Evolutionary conservation across 2,113 vertebrate species (phyloP).

Genomic region (Delphinus delphis): DNA sequence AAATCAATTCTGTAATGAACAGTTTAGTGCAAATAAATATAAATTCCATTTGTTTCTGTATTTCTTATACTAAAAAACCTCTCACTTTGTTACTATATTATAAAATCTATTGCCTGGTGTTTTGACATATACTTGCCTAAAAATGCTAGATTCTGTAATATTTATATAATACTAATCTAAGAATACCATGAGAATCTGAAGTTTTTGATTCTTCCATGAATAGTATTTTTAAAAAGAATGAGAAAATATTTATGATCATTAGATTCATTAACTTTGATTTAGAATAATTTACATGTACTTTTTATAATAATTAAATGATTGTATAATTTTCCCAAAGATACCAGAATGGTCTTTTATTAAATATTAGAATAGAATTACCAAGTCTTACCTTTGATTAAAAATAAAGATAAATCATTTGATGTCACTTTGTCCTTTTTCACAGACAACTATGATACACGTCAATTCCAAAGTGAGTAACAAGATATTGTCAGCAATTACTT

Average conservation of each 20-base stretch:
- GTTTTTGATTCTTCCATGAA: not conserved
- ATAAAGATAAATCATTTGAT: not conserved
- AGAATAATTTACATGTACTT: not conserved
- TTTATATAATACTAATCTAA: not conserved
- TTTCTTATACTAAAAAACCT: not conserved
- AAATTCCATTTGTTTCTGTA: not conserved
- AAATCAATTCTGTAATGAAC: not conserved
- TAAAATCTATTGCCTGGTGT: not conserved
- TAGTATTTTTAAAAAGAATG: not conserved
- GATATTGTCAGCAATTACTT: not conserved
- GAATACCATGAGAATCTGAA: not conserved
- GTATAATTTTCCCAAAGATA: not conserved
- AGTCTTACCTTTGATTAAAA: not conserved
- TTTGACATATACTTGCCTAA: conserved; percentile 25
- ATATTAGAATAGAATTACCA: not conserved
- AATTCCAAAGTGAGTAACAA: not conserved
- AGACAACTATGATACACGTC: not conserved
- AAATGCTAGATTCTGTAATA: not conserved
- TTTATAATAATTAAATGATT: not conserved
- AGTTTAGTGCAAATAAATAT: not conserved
- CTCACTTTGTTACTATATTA: not conserved
- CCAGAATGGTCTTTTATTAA: not conserved
- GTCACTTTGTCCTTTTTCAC: not conserved
- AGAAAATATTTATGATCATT: not conserved
- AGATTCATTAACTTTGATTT: not conserved